Evolutionary conservation across 2,888 invertebrate genomes (phyloP).

Genomic region (Heliconius aoede): DNA sequence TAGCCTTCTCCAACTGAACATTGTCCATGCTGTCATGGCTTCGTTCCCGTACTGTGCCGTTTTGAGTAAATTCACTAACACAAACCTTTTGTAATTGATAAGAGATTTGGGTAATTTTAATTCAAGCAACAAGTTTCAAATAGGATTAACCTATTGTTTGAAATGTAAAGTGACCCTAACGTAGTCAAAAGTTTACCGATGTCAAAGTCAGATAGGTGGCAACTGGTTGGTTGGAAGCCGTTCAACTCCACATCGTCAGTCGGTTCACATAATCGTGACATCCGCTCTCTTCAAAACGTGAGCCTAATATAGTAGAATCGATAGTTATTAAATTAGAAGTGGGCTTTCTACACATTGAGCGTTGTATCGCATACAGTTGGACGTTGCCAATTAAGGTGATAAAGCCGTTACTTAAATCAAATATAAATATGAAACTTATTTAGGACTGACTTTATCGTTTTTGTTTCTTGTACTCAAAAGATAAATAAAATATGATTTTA

Average conservation of each 20-base stretch:
- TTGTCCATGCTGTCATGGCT: slow-evolving; percentile 82
- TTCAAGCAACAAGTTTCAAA: neutral
- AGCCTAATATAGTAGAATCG: slow-evolving; percentile 62
- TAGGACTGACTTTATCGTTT: slow-evolving; percentile 31
- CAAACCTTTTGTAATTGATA: neutral
- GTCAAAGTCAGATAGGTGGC: slow-evolving; percentile 62
- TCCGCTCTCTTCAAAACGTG: slow-evolving; percentile 76
- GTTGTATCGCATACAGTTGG: slow-evolving; percentile 62
- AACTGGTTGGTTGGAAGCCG: slow-evolving; percentile 65
- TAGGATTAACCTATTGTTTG: neutral
- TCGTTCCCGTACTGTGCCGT: slow-evolving; percentile 81
- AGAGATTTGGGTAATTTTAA: neutral
- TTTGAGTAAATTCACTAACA: slow-evolving; percentile 52
- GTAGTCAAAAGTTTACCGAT: slow-evolving; percentile 58
- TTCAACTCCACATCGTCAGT: slow-evolving; percentile 65
- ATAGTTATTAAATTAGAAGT: slow-evolving; percentile 59
- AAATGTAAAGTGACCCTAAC: neutral
- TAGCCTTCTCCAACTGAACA: slow-evolving; percentile 80
- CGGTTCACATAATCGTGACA: slow-evolving; percentile 74
- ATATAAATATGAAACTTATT: slow-evolving; percentile 57
- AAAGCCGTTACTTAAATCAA: slow-evolving; percentile 74
- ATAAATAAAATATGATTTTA: neutral
- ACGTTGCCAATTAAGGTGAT: slow-evolving; percentile 63
- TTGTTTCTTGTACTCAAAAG: slow-evolving; percentile 16
- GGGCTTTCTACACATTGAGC: slow-evolving; percentile 61